These are phyloP conservation scores for Matsumyia berberina DNA, from an alignment of 2,888 invertebrate species.

Conservation along the genomic window DNA sequence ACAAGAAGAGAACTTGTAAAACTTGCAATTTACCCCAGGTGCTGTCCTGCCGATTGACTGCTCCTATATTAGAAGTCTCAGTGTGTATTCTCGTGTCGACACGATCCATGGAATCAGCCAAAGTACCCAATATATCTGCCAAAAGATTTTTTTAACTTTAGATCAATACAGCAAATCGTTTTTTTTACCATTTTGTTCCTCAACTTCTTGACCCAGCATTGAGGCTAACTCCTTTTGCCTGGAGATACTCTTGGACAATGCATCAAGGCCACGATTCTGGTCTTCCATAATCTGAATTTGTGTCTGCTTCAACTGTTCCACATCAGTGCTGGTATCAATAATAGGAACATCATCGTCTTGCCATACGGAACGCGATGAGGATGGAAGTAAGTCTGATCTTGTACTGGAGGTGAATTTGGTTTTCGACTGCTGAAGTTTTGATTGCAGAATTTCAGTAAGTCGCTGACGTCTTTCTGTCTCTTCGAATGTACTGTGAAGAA, in stretches of 20 bases:
- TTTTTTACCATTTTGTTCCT: constrained; percentile 89
- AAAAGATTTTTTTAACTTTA: constrained; percentile 63
- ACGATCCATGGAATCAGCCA: constrained; percentile 89
- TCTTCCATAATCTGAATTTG: constrained; percentile 88
- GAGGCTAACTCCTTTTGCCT: constrained; percentile 91
- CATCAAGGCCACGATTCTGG: constrained; percentile 91
- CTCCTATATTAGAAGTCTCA: constrained; percentile 88
- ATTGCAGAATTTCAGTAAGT: constrained; percentile 87
- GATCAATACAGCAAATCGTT: neutral
- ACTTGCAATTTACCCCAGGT: constrained; percentile 86
- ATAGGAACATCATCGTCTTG: constrained; percentile 83
- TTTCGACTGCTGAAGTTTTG: constrained; percentile 86
- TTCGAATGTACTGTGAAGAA: constrained; percentile 85
- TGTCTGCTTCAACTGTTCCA: constrained; percentile 85
- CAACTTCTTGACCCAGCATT: constrained; percentile 90
- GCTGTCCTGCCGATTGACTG: constrained; percentile 88
- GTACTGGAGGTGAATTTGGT: constrained; percentile 80
- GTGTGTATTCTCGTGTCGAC: constrained; percentile 88
- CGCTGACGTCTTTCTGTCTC: constrained; percentile 87
- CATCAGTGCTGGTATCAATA: constrained; percentile 82
- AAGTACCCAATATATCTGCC: constrained; percentile 90
- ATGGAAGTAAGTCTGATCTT: constrained; percentile 72
- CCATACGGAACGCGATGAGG: constrained; percentile 76
- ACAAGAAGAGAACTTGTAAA: constrained; percentile 2
- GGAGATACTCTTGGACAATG: constrained; percentile 89